Base-by-base conservation (phyloP, 1,140 invertebrate species). In the Drosophila pachea region DNA sequence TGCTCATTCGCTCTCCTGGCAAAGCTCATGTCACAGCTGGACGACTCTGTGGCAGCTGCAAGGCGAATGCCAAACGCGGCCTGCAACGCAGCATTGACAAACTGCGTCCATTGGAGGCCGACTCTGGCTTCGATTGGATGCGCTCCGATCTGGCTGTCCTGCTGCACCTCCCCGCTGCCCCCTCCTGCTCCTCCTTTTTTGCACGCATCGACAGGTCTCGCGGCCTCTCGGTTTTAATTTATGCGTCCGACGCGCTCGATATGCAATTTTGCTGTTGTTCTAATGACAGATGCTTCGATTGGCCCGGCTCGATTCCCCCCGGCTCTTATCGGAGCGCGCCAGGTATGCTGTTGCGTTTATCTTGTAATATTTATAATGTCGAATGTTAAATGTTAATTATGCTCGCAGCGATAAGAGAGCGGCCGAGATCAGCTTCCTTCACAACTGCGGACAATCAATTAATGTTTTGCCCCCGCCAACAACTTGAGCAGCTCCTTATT, bases 211-310 rank as follows among this genome's bases (percentile, higher is more conserved):
- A 40, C 42, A 6, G 35, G n/a, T 55, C 45, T 63, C 22, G 22
- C 29, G 14, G 36, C 22, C 35, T 49, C 33, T 49, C 50, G 55
- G 55, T 68, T 42, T 56, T 73, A 73, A 73, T 73, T 73, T 73
- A 73, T 73, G 71, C 70, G 69, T 62, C 62, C 68, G 62, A 68
- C 64, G 69, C 56, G 64, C 14, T 68, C 56, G 66, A 73, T 73
- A 73, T 73, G 71, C 71, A 73, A 73, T 69, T 73, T 54, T 59
- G 59, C 40, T 69, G 31, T 47, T 54, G 5, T 64, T 73, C 71
- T 73, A 73, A 73, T 69, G 70, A 72, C 68, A 72, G 60, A 52
- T 29, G 14, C n/a, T 14, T 14, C 40, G 40, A 43, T 43, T 22
- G 22, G 22, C 22, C 22, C 22, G n/a, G n/a, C 7, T 43, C 40